Evolutionary conservation across 2,797 vertebrate genomes (phyloP).

Genomic region (Denticeps clupeoides): DNA sequence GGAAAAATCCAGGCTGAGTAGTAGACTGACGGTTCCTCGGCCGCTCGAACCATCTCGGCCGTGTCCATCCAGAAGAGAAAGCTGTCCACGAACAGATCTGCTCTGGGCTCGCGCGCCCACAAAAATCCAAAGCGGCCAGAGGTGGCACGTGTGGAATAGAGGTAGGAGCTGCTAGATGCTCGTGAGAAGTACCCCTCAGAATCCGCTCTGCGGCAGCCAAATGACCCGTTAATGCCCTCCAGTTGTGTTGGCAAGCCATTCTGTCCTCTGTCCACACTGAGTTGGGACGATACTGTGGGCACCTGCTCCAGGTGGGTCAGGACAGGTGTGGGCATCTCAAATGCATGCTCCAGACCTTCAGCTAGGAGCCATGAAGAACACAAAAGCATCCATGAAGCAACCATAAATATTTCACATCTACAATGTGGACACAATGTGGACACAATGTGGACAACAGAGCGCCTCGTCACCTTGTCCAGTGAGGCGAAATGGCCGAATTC

Average conservation of each 20-base stretch:
- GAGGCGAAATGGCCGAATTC: slow-evolving; percentile 57
- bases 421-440: no score
- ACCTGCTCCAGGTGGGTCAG: slow-evolving; percentile 54
- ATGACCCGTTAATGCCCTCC: slow-evolving; percentile 30
- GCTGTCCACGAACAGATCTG: slow-evolving; percentile 48
- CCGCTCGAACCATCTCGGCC: slow-evolving; percentile 63
- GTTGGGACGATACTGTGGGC: slow-evolving; percentile 44
- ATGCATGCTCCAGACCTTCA: slow-evolving; percentile 35
- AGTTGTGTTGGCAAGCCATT: slow-evolving; percentile 21
- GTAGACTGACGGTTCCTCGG: slow-evolving; percentile 41
- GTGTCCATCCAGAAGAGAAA: slow-evolving; percentile 73
- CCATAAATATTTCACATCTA: no score
- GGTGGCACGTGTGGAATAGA: slow-evolving; percentile 37
- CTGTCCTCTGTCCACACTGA: slow-evolving; percentile 28
- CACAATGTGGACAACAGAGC: no score
- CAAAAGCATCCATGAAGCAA: slow-evolving; percentile 3
- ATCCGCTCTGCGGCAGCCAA: slow-evolving; percentile 22
- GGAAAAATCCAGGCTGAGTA: slow-evolving; percentile 64
- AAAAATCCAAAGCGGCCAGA: slow-evolving; percentile 37
- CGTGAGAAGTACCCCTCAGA: slow-evolving; percentile 4
- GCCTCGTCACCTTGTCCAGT: slow-evolving; percentile 43
- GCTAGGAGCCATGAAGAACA: slow-evolving; percentile 26
- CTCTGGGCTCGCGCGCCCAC: slow-evolving; percentile 47
- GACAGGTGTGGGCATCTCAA: slow-evolving; percentile 37
- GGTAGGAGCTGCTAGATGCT: slow-evolving; percentile 29